Base-by-base conservation (phyloP, 1,140 invertebrate genomes). In the Zaprionus taronus region DNA sequence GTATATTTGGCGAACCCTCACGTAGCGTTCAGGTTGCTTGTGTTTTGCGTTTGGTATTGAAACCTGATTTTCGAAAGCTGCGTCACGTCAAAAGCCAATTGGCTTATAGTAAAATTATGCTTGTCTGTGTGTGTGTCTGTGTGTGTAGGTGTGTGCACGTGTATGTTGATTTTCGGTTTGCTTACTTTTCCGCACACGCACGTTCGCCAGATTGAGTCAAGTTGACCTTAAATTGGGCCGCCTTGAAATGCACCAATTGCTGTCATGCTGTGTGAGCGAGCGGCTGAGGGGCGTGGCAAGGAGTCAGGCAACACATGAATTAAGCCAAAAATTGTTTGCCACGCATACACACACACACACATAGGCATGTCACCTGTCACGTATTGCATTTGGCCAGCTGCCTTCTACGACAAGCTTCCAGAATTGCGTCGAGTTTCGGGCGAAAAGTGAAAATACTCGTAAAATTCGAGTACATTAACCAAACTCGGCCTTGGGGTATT, bases 381-480 rank as follows among this genome's bases (percentile, higher is more conserved):
- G 41, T 47, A 47, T 47, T 47, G 41, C 41, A 17, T 47, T 47
- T 47, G 41, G 4, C 14, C 36, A 15, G 12, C 14, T 38, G 14
- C 12, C 36, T 38, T 14, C 36, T 38, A 14, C 4, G 36, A 38
- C 12, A 38, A 38, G 36, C 41, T 47, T 17, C 6, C 2, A 47
- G 41, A 47, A 17, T 4, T 47, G n/a, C 41, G n/a, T 17, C 2
- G n/a, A 44, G 38, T 41, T n/a, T 44, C n/a, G n/a, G 2, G 41
- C n/a, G 41, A n/a, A 47, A 47, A 47, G 41, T 47, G 41, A 47
- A 47, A 47, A 47, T 47, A 47, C 41, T 47, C 41, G 41, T 47
- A 47, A 47, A 17, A 17, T 2, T 17, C 41, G n/a, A 17, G n/a
- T 17, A 47, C 6, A 47, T 47, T 47, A 47, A 47, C 41, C n/a